phyloP scores from a whole-genome alignment of 2,888 invertebrate genomes.

The Atethmia centrago region DNA sequence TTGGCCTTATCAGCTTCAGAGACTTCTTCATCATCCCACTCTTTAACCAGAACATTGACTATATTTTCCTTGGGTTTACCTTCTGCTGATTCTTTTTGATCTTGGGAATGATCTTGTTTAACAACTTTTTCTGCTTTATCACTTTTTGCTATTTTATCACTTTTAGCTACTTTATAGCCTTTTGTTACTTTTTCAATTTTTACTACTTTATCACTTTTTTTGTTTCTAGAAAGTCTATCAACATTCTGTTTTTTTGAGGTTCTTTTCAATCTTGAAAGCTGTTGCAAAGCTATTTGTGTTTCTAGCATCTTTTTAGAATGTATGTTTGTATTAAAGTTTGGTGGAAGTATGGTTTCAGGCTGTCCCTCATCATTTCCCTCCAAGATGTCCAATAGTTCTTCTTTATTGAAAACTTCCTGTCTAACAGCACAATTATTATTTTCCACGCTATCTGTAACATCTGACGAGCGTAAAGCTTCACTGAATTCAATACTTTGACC shows the following conservation, averaged over 20 bases:
- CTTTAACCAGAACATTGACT: conserved; percentile 89
- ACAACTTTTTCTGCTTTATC: conserved; percentile 50
- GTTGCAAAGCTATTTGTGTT: conserved; percentile 82
- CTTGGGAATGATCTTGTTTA: conserved; percentile 39
- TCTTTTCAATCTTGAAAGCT: conserved; percentile 79
- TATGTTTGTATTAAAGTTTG: conserved; percentile 60
- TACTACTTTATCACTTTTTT: conserved; percentile 50
- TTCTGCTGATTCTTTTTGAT: conserved; percentile 42
- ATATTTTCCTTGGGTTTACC: conserved; percentile 77
- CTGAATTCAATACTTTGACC: conserved; percentile 84
- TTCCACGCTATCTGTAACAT: conserved; percentile 79
- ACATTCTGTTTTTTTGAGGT: conserved; percentile 62
- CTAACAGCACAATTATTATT: conserved; percentile 81
- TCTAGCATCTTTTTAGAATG: conserved; percentile 73
- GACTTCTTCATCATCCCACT: conserved; percentile 88
- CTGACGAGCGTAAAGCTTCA: conserved; percentile 83
- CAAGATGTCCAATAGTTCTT: conserved; percentile 85
- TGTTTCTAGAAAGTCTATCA: conserved; percentile 61
- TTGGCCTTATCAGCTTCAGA: conserved; percentile 70
- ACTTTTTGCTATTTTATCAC: conserved; percentile 49
- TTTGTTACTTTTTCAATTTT: conserved; percentile 51
- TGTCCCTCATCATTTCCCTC: conserved; percentile 83
- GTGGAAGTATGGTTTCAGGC: conserved; percentile 57
- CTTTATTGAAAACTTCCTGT: conserved; percentile 87
- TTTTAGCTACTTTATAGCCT: conserved; percentile 51